phyloP scores from a whole-genome alignment of 2,888 invertebrate genomes.

The Dicranocentrus wangi region DNA sequence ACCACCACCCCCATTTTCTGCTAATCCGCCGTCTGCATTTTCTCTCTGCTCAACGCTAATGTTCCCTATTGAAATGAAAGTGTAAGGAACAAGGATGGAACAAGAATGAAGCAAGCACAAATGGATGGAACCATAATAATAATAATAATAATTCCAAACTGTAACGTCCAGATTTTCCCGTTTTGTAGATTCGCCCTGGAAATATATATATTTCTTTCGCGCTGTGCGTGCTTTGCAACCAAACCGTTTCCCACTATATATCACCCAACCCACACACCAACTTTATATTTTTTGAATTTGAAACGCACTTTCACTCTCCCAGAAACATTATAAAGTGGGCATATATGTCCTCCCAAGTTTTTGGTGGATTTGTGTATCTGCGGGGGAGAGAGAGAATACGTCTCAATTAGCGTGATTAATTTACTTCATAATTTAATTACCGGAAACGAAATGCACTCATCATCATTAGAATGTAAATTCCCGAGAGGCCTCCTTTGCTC shows the following conservation, averaged over 20 bases:
- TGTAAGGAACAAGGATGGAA: too few relatives aligned
- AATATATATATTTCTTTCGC: too few relatives aligned
- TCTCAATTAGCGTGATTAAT: constrained; percentile 73
- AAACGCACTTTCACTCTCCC: neutral
- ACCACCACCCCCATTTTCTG: too few relatives aligned
- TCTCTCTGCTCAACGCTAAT: too few relatives aligned
- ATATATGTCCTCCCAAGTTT: neutral
- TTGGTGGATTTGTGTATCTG: too few relatives aligned
- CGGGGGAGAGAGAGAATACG: constrained; percentile 65
- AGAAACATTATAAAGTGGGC: neutral
- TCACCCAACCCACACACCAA: neutral
- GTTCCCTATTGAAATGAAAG: too few relatives aligned
- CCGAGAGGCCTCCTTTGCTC: constrained; percentile 43
- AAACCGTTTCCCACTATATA: neutral
- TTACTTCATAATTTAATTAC: constrained; percentile 73
- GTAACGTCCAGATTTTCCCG: too few relatives aligned
- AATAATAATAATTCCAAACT: too few relatives aligned
- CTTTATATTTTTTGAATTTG: neutral
- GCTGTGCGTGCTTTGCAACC: neutral
- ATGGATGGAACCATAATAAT: too few relatives aligned
- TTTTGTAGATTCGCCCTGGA: too few relatives aligned
- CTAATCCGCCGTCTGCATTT: too few relatives aligned
- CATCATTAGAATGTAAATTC: constrained; percentile 72
- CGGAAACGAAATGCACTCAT: constrained; percentile 72
- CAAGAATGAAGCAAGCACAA: too few relatives aligned